Conservation (phyloP, 2,113 vertebrate species). For the Pelecanus crispus region DNA sequence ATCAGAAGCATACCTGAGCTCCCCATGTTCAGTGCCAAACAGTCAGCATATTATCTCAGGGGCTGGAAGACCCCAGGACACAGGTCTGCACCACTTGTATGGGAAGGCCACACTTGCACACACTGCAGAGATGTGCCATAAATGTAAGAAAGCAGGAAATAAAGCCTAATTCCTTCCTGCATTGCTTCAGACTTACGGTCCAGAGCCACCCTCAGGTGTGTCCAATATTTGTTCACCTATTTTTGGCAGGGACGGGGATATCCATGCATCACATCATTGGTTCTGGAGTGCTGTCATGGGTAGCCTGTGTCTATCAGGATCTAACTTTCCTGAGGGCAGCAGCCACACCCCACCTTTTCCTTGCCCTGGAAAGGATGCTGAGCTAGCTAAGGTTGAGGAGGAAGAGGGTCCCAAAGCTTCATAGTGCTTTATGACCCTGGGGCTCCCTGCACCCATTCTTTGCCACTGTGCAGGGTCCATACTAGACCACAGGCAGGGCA, state of each 20-base stretch:
- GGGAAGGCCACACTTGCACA: not conserved
- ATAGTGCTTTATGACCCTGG: not conserved
- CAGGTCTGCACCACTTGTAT: not conserved
- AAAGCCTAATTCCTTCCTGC: not conserved
- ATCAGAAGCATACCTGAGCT: not conserved
- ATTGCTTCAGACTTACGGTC: not conserved
- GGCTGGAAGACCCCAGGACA: not conserved
- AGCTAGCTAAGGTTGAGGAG: not conserved
- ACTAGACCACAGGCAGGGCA: not conserved
- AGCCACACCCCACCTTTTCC: not conserved
- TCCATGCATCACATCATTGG: not conserved
- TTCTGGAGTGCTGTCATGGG: not conserved
- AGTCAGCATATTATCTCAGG: rapidly evolving
- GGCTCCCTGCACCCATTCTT: not conserved
- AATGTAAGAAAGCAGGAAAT: not conserved
- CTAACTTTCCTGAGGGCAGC: not conserved
- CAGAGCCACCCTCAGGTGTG: not conserved
- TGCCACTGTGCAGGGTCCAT: not conserved
- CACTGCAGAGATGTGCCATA: not conserved
- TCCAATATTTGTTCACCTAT: not conserved
- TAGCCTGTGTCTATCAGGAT: not conserved
- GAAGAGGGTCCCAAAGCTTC: not conserved
- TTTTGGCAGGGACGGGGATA: not conserved
- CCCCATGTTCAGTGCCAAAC: not conserved
- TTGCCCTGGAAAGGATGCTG: not conserved